These are phyloP conservation scores for Dromiciops gliroides DNA, from an alignment of 2,113 vertebrate species.

Conservation along the genomic window DNA sequence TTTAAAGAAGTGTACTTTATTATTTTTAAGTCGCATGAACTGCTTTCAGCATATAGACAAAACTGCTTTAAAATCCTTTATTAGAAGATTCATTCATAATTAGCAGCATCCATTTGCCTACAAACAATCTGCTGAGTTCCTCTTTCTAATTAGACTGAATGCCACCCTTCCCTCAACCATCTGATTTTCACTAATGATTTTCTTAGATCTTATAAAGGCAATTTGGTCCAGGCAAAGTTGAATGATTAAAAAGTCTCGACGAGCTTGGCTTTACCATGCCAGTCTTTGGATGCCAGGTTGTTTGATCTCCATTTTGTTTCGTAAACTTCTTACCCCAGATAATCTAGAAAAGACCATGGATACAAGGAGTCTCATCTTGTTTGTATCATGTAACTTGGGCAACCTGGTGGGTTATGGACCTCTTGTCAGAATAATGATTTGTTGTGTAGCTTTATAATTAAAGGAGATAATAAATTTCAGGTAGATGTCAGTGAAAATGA, in stretches of 20 bases:
- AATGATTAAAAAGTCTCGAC: neutral
- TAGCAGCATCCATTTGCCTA: neutral
- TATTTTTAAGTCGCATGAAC: neutral
- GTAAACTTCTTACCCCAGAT: neutral
- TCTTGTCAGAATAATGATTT: neutral
- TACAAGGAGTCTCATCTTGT: neutral
- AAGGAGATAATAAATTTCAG: neutral
- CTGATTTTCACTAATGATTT: neutral
- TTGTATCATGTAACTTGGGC: neutral
- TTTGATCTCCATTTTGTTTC: neutral
- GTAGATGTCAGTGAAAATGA: neutral
- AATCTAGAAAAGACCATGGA: neutral
- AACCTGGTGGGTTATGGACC: neutral
- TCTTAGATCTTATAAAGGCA: neutral
- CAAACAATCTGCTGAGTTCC: neutral
- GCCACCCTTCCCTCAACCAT: neutral
- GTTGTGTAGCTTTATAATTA: neutral
- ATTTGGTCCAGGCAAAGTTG: neutral
- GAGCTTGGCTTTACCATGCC: neutral
- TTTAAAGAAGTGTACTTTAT: neutral
- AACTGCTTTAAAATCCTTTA: neutral
- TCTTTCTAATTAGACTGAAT: neutral
- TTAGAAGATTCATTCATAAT: neutral
- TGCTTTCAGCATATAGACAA: neutral
- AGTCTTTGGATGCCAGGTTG: neutral